Conservation (phyloP, 1,140 invertebrate species). For the Rhopalosiphum padi region DNA sequence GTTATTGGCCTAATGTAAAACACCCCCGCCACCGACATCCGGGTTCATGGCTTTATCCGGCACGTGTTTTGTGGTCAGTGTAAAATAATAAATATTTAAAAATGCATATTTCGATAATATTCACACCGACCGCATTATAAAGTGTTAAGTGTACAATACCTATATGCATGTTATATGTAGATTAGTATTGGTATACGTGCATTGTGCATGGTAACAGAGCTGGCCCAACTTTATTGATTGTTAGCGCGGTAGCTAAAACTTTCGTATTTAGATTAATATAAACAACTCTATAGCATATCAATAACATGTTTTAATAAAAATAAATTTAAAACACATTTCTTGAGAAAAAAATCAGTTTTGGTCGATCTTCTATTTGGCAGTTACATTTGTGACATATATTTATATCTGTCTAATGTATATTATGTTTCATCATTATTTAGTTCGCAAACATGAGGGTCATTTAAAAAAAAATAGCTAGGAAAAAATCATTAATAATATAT, state of each 20-base stretch:
- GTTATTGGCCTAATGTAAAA: slow-evolving; percentile 50
- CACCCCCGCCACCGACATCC: slow-evolving; percentile 32
- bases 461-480: background rate
- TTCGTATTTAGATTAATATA: background rate
- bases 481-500: background rate
- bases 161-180: background rate
- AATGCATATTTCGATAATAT: slow-evolving; percentile 23
- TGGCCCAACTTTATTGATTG: background rate
- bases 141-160: background rate
- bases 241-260: background rate
- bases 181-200: background rate
- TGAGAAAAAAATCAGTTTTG: background rate
- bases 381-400: background rate
- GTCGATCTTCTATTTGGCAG: background rate
- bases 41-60: slow-evolving; percentile 42
- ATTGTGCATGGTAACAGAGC: background rate
- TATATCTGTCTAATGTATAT: background rate
- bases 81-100: slow-evolving; percentile 1
- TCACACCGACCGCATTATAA: background rate
- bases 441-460: no score
- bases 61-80: background rate
- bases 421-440: background rate
- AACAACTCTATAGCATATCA: background rate
- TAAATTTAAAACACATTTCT: background rate
- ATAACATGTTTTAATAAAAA: background rate